Percentiles rank a stretch among this genome's conserved stretches.
Evolutionary conservation across 2,797 vertebrate species (phyloP).

Genomic region (Todus mexicanus): DNA sequence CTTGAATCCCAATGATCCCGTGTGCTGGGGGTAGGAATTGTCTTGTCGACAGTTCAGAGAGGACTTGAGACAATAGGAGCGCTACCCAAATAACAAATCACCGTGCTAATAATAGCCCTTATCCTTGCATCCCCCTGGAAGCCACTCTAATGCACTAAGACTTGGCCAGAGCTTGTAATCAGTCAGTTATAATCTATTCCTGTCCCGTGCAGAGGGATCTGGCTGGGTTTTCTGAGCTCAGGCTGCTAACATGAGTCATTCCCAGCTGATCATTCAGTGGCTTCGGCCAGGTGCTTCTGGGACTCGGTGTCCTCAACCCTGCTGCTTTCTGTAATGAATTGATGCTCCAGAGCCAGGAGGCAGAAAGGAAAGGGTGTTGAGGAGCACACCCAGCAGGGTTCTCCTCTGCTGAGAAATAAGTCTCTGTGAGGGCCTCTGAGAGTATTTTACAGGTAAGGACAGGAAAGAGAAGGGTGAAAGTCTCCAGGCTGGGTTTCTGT

Average conservation of each 20-base stretch:
- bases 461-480: neutral
- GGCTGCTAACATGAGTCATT: conserved; percentile 22
- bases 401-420: neutral
- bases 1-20: conserved; percentile 4
- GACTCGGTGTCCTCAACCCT: neutral
- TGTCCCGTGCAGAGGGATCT: neutral
- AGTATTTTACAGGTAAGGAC: neutral
- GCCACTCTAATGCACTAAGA: neutral
- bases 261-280: conserved; percentile 17
- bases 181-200: conserved; percentile 13
- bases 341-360: neutral
- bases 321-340: neutral
- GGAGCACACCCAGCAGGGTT: neutral
- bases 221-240: neutral
- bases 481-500: neutral
- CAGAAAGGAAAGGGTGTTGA: neutral
- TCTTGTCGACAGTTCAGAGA: neutral
- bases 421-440: neutral
- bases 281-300: conserved; percentile 44
- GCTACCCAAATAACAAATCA: neutral
- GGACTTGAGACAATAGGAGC: neutral
- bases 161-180: conserved; percentile 3
- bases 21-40: neutral
- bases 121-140: neutral
- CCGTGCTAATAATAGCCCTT: conserved; percentile 2